Evolutionary conservation across 1,140 invertebrate species (phyloP), one percentile per base, ranked within the genome.

Genomic region (Caenorhabditis remanei): DNA sequence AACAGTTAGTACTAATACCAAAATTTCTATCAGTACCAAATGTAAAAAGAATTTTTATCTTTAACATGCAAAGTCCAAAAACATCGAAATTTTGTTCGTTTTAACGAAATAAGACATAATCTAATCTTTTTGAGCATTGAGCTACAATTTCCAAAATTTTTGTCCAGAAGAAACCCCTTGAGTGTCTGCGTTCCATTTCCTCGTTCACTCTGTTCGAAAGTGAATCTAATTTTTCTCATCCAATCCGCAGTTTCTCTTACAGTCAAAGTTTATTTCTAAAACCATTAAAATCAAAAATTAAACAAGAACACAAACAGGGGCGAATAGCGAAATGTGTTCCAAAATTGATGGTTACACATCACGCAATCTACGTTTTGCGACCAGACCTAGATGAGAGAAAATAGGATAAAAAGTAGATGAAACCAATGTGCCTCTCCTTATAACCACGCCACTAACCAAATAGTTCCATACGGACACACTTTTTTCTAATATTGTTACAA

Each of bases 331-430:
- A 32, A 41, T 21, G 19, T 19, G 9, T 3, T 53, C 9, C 3
- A 11, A 79, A 48, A 79, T 79, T 79, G 71, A 79, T 79, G 46
- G 71, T 79, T 79, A 11, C 46, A 79, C n/a, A 6, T 6, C 71
- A 50, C 71, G 71, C 46, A 24, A 79, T 79, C 61, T 53, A 53
- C 50, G 9, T 53, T n/a, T 13, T 32, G 19, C 40, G 61, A 16
- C 50, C 11, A 16, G 50, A 11, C 50, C 50, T 14, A n/a, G 14
- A 21, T 58, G 50, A 13, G 16, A 16, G 50, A 53, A n/a, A 58
- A 58, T 5, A n/a, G 55, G 6, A 58, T 58, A 58, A 19, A 19
- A 58, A 19, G n/a, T 13, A 58, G 14, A 58, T 13, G 61, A 32
- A 11, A n/a, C 8, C 14, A n/a, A 58, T 32, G 61, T 63, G 61